Percentiles rank a stretch among this genome's conserved stretches.
Evolutionary conservation across 1,140 invertebrate species (phyloP).

Genomic region (Leptoteleia sp.): DNA sequence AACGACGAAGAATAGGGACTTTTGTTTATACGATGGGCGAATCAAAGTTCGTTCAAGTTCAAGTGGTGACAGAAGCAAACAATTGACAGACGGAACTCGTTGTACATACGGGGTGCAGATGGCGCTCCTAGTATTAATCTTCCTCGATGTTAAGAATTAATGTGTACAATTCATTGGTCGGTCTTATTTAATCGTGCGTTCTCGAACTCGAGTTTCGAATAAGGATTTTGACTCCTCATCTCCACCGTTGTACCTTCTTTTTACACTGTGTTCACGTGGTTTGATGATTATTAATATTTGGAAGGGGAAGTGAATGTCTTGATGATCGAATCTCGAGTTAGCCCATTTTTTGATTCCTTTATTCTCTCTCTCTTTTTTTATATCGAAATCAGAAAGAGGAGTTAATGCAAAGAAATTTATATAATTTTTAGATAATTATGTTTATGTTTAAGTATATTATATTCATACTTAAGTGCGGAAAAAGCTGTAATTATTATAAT

Average conservation of each 20-base stretch:
- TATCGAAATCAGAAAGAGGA: slow-evolving; percentile 1
- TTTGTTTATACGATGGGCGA: slow-evolving; percentile 26
- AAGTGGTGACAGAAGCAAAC: not conserved
- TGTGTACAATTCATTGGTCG: slow-evolving; percentile 20
- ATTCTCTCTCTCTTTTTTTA: slow-evolving; percentile 8
- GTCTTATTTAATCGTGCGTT: slow-evolving; percentile 27
- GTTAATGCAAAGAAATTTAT: slow-evolving; percentile 10
- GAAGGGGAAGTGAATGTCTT: slow-evolving; percentile 4
- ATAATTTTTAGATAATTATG: slow-evolving; percentile 2
- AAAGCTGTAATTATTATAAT: too few relatives aligned
- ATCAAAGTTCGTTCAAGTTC: slow-evolving; percentile 5
- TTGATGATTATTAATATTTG: slow-evolving; percentile 9
- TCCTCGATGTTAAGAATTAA: slow-evolving; percentile 32
- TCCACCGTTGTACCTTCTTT: slow-evolving; percentile 12
- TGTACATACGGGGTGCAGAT: slow-evolving; percentile 41
- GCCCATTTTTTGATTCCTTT: slow-evolving; percentile 37
- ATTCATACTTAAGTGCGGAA: too few relatives aligned
- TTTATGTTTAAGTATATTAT: too few relatives aligned
- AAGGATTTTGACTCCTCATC: slow-evolving; percentile 20
- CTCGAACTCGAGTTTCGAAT: slow-evolving; percentile 25
- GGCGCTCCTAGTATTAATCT: slow-evolving; percentile 54
- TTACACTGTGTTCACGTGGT: slow-evolving; percentile 12
- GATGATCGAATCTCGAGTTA: slow-evolving; percentile 17
- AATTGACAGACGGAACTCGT: slow-evolving; percentile 18
- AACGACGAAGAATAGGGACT: slow-evolving; percentile 6